Conservation (phyloP, 35 echinoderm and acorn worm species). For the Stichopus chloronotus region DNA sequence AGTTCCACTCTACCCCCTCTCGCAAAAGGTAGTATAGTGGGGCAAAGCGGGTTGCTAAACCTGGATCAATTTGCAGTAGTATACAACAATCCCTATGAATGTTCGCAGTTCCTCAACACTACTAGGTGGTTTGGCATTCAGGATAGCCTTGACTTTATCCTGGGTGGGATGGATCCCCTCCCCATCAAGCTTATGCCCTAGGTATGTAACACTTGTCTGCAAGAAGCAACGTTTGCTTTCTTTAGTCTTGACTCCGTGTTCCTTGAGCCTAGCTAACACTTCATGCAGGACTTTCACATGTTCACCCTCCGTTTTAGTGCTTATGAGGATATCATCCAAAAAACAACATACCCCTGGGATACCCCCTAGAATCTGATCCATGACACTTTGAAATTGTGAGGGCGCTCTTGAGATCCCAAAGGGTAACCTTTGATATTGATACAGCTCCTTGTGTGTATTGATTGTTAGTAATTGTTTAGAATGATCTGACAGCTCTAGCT, state of each 20-base stretch:
- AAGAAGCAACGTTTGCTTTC: background rate
- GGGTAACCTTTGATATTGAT: background rate
- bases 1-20: slow-evolving; percentile 64
- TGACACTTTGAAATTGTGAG: background rate
- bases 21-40: slow-evolving; percentile 62
- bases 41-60: slow-evolving; percentile 26
- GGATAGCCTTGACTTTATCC: slow-evolving; percentile 22
- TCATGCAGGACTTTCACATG: background rate
- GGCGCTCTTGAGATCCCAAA: background rate
- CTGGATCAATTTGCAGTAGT: background rate
- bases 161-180: slow-evolving; percentile 53
- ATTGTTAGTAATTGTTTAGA: slow-evolving; percentile 20
- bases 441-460: background rate
- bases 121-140: background rate
- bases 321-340: background rate
- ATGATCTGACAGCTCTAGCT: too few relatives aligned
- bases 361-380: background rate
- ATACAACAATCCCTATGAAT: background rate
- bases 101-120: background rate
- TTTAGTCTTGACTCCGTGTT: background rate
- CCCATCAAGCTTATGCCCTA: slow-evolving; percentile 34
- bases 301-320: background rate
- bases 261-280: background rate
- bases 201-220: slow-evolving; percentile 3
- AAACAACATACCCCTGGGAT: background rate